These are phyloP conservation scores for Bombyx mori DNA, from an alignment of 1,140 invertebrate genomes.

Conservation along the genomic window ASM3026992v2 NC_085107.1:5634001-5634500, in stretches of 20 bases:
- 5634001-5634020: conserved; percentile 34
- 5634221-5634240: conserved; percentile 57
- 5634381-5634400: conserved; percentile 72
- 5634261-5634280: conserved; percentile 3
- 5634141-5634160: conserved; percentile 30
- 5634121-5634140: conserved; percentile 13
- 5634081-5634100: conserved; percentile 14
- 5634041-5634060: conserved; percentile 16
- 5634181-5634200: conserved; percentile 24
- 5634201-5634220: conserved; percentile 41
- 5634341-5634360: conserved; percentile 1
- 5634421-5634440: conserved; percentile 52
- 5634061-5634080: conserved; percentile 19
- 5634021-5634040: conserved; percentile 17
- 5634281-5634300: too few species aligned
- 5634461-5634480: conserved; percentile 43
- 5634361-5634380: conserved; percentile 61
- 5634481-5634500: conserved; percentile 69
- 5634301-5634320: neutral
- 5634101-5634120: conserved; percentile 18
- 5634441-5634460: conserved; percentile 38
- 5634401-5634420: conserved; percentile 71
- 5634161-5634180: conserved; percentile 35
- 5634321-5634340: neutral
- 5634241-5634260: conserved; percentile 48